These are phyloP conservation scores for Drosophila cracens DNA, from an alignment of 2,888 invertebrate species.

Conservation along the genomic window DNA sequence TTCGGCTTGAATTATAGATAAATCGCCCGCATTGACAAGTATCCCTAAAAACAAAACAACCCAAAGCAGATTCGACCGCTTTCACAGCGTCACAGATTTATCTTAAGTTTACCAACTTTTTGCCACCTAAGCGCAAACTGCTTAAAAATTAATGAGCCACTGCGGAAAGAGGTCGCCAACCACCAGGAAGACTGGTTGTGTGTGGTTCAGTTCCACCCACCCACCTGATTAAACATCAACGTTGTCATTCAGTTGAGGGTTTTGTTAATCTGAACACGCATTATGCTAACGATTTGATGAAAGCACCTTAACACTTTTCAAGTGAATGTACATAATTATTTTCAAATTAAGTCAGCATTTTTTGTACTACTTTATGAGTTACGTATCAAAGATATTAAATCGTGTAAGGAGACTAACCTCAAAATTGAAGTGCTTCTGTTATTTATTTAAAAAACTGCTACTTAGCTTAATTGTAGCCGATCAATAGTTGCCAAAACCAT, in stretches of 20 bases:
- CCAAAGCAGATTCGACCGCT: slow-evolving; percentile 32
- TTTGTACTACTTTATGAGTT: not conserved
- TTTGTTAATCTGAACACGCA: slow-evolving; percentile 38
- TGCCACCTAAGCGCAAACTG: slow-evolving; percentile 41
- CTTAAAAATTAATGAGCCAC: slow-evolving; percentile 67
- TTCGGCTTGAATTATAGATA: slow-evolving; percentile 66
- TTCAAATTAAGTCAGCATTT: not conserved
- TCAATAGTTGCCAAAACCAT: too few species aligned
- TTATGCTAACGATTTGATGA: slow-evolving; percentile 8
- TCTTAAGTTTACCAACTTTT: slow-evolving; percentile 65
- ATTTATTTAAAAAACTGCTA: not conserved
- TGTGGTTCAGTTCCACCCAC: not conserved
- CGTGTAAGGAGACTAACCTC: not conserved
- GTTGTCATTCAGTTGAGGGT: not conserved
- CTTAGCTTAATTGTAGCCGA: not conserved
- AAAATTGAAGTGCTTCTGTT: not conserved
- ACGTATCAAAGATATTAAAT: not conserved
- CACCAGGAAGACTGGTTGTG: not conserved
- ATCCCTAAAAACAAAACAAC: slow-evolving; percentile 9
- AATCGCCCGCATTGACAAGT: slow-evolving; percentile 54
- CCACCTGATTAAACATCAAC: not conserved
- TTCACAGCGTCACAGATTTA: slow-evolving; percentile 40
- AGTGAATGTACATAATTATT: slow-evolving; percentile 3
- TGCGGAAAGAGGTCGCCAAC: slow-evolving; percentile 21
- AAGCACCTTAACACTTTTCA: not conserved